Base-by-base conservation (phyloP, 2,888 invertebrate species). In the Tenthredo distinguenda region DNA sequence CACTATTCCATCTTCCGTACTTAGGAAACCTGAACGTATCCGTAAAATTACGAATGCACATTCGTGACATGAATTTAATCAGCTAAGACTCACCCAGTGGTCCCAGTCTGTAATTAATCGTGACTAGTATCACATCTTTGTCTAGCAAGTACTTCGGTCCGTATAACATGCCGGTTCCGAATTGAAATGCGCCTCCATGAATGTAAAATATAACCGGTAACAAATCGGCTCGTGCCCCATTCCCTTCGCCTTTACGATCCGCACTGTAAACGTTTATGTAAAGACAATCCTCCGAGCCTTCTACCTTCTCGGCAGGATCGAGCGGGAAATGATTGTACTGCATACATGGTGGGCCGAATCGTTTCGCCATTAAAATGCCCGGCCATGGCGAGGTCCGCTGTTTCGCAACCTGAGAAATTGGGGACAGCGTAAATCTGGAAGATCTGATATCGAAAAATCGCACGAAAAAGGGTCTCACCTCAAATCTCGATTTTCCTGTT, bases 71-170 rank as follows among this genome's bases (percentile, higher is more conserved):
- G 34, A 68, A 62, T 79, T 79, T 21, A 37, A 15, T 21, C 4
- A 12, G 40, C 18, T 74, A 43, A n/a, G 2, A 31, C 43, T 34
- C 81, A 95, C 96, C 96, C 84, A 96, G 89, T 0, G 96, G 96
- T n/a, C 96, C 96, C 15, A 97, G 89, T 71, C 97, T 93, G 89
- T 96, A 96, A 91, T 96, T 96, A 0, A 96, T 88, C 21, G 95
- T 96, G 1, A 96, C 96, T 0, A 95, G 94, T 0, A 97, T 95
- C 18, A 96, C 93, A 87, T 96, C 95, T 79, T 94, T 92, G 77
- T 95, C 95, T 95, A 97, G 95, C 0, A 97, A 87, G 86, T 94
- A 93, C 1, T 93, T 90, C 0, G 96, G 94, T 0, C 95, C 95
- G 89, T 95, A 96, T 0, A 91, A 12, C 5, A 93, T 92, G 0